phyloP scores from a whole-genome alignment of 2,888 invertebrate genomes.

The Acrobasis repandana region DNA sequence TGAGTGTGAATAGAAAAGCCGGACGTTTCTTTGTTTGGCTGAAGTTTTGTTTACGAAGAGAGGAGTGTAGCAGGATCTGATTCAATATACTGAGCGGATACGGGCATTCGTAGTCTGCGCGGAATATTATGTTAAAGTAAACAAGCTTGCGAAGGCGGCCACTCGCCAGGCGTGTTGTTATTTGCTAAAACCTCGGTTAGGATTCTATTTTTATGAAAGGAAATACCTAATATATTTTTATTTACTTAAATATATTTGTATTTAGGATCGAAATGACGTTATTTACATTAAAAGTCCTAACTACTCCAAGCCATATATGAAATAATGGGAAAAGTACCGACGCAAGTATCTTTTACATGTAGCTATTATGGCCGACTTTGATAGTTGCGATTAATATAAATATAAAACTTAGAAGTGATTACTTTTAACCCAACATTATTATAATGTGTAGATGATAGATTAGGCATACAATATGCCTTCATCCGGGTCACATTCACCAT shows the following conservation, averaged over 20 bases:
- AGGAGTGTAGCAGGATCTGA: slow-evolving; percentile 49
- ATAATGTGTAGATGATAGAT: slow-evolving; percentile 4
- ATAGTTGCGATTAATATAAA: too few species aligned
- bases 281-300: too few species aligned
- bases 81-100: slow-evolving; percentile 55
- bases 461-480: slow-evolving; percentile 7
- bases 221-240: background rate
- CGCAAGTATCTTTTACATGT: too few species aligned
- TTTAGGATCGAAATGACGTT: background rate
- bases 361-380: too few species aligned
- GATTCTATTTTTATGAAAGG: background rate
- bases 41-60: slow-evolving; percentile 37
- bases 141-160: slow-evolving; percentile 48
- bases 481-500: slow-evolving; percentile 25
- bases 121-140: slow-evolving; percentile 62
- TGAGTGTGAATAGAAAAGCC: slow-evolving; percentile 46
- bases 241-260: background rate
- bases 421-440: background rate
- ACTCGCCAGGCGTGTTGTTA: slow-evolving; percentile 31
- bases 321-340: too few species aligned
- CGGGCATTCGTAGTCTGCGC: slow-evolving; percentile 47
- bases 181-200: slow-evolving; percentile 19
- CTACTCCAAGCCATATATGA: too few species aligned
- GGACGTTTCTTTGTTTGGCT: slow-evolving; percentile 42
- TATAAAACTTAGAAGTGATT: background rate